Evolutionary conservation across 2,888 invertebrate species (phyloP), one percentile per base, ranked within the genome.

Genomic region (Chloroclysta siterata): DNA sequence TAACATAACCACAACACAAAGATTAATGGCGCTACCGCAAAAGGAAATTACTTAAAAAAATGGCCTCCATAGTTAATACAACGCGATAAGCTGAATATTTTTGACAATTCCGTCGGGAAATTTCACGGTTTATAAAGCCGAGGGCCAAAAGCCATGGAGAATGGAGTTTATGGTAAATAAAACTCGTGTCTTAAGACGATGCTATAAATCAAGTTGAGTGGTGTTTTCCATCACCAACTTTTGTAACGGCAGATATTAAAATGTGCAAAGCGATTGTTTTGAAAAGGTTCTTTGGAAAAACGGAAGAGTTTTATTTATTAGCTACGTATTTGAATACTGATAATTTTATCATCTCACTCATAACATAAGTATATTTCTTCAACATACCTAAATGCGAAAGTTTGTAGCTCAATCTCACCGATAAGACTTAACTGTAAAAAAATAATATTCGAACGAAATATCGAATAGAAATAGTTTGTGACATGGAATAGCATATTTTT

Each of bases 71-170:
- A 66, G 55, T 68, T 70, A 68, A 69, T 70, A 54, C 46, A 67
- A 69, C 68, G 68, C 55, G 39, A 39, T 63, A 65, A 69, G 68
- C 66, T 64, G 61, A 68, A 68, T 69, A 65, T 72, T 69, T 57
- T 69, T 61, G 64, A 60, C 54, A 53, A 54, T 55, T 69, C 64
- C 60, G 54, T 17, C 46, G 70, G 70, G 72, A 72, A 72, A 72
- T 72, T 68, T 68, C 63, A 53, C 59, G 63, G 54, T 41, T 58
- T 58, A 17, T 17, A 53, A 44, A 55, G 42, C 59, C 5, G 5
- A 17, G 46, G 46, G 50, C 39, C 57, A 60, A 53, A 65, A 42
- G 57, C 60, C 53, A 53, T 53, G 50, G 60, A 60, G 60, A 42
- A 60, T 55, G 55, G 22, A 57, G 65, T 65, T 68, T 68, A 71